Evolutionary conservation across 2,797 vertebrate species (phyloP).

Genomic region (Cirrhinus molitorella): DNA sequence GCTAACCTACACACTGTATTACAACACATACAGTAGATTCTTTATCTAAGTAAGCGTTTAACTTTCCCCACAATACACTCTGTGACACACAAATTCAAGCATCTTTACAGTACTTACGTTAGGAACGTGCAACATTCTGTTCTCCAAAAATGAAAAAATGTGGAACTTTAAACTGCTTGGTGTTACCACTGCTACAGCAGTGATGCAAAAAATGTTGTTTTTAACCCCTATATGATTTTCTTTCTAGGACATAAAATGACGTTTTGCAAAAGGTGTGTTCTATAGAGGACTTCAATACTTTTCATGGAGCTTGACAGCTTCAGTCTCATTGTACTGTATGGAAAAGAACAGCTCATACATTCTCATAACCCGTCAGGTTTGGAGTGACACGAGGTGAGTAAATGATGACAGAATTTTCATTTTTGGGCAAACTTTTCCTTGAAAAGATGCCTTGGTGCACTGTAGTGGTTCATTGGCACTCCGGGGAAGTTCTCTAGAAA

Average conservation of each 20-base stretch:
- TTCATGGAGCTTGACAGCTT: background rate
- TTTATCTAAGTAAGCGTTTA: conserved; percentile 15
- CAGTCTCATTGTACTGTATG: background rate
- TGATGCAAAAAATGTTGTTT: background rate
- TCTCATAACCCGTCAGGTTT: background rate
- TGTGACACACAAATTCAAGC: background rate
- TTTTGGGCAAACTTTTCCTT: background rate
- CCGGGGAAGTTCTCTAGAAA: background rate
- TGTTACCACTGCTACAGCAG: background rate
- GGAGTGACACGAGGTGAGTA: too few species aligned
- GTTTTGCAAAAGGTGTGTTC: conserved; percentile 5
- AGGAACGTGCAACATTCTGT: conserved; percentile 30
- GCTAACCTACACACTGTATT: conserved; percentile 10
- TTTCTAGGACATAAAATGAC: background rate
- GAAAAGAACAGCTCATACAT: background rate
- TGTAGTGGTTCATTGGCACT: conserved; percentile 42
- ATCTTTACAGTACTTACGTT: background rate
- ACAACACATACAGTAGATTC: background rate
- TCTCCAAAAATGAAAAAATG: background rate
- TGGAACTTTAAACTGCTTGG: background rate
- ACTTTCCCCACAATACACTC: background rate
- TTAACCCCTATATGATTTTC: background rate
- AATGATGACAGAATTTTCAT: conserved; percentile 5
- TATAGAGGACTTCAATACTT: background rate
- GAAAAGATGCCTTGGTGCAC: background rate